A percentile compares a stretch with the other conserved stretches of the same genome.
These are phyloP conservation scores for Helarctos malayanus DNA, from an alignment of 2,797 vertebrate genomes.

Conservation along the genomic window DNA sequence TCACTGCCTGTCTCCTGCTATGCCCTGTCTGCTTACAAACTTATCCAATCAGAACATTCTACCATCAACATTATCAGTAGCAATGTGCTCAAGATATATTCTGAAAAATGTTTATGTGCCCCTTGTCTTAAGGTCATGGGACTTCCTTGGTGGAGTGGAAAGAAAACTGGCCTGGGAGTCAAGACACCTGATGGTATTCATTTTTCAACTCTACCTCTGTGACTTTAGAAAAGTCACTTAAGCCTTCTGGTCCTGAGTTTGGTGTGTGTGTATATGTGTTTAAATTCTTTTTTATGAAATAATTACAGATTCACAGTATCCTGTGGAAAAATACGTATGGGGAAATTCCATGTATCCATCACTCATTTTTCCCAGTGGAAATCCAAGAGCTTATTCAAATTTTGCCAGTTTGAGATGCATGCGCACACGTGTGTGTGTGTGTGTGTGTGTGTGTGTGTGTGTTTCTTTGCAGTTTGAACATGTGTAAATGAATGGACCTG, in stretches of 20 bases:
- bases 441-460: neutral
- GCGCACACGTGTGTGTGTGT: neutral
- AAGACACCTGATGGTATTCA: neutral
- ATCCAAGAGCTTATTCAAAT: neutral
- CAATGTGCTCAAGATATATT: neutral
- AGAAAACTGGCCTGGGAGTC: neutral
- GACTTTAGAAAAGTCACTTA: neutral
- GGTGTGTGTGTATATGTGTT: neutral
- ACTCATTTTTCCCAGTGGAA: neutral
- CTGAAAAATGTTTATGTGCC: neutral
- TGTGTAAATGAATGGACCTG: neutral
- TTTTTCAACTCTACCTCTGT: neutral
- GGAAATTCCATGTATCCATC: neutral
- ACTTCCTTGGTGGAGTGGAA: neutral
- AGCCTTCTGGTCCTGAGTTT: neutral
- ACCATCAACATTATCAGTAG: neutral
- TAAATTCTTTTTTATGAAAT: neutral
- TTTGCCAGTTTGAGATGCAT: neutral
- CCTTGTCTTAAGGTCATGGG: neutral
- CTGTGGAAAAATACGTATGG: neutral
- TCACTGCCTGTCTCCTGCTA: neutral
- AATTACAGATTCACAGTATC: neutral
- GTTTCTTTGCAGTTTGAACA: neutral
- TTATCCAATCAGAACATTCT: neutral
- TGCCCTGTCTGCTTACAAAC: neutral